Evolutionary conservation across 1,140 invertebrate species (phyloP).

Genomic region (Stratiolaelaps scimitus): DNA sequence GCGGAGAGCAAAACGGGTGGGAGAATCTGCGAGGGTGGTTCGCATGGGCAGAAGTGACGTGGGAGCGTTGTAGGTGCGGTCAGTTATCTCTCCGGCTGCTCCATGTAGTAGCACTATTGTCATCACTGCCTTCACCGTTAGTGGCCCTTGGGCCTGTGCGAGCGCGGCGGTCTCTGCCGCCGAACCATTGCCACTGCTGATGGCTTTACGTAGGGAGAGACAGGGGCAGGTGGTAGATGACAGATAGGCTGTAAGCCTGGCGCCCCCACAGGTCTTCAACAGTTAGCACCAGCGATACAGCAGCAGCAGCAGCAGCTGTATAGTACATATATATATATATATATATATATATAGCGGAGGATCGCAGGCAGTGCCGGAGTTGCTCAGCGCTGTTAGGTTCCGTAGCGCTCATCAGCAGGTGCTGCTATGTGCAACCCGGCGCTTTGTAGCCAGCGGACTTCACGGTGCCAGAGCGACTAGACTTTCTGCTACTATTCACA

Average conservation of each 20-base stretch:
- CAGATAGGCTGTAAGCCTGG: no score
- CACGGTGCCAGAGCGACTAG: no score
- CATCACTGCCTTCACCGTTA: no score
- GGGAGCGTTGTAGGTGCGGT: no score
- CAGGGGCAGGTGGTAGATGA: background rate
- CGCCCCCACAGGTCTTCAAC: constrained; percentile 26
- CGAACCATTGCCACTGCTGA: background rate
- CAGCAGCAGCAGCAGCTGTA: background rate
- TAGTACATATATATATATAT: background rate
- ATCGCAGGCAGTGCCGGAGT: background rate
- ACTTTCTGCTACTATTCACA: no score
- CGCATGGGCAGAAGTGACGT: no score
- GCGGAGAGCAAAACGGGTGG: no score
- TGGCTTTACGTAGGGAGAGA: background rate
- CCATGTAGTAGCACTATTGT: no score
- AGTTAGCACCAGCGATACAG: background rate
- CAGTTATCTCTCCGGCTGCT: no score
- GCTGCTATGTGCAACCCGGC: background rate
- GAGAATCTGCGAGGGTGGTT: no score
- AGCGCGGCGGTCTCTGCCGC: background rate
- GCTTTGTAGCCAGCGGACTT: background rate
- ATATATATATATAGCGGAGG: background rate
- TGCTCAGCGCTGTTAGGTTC: background rate
- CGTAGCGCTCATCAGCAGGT: background rate
- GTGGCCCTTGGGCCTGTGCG: no score